A percentile compares a stretch with the other conserved stretches of the same genome.
phyloP scores from a whole-genome alignment of 2,113 vertebrate genomes.

The Coturnix japonica region DNA sequence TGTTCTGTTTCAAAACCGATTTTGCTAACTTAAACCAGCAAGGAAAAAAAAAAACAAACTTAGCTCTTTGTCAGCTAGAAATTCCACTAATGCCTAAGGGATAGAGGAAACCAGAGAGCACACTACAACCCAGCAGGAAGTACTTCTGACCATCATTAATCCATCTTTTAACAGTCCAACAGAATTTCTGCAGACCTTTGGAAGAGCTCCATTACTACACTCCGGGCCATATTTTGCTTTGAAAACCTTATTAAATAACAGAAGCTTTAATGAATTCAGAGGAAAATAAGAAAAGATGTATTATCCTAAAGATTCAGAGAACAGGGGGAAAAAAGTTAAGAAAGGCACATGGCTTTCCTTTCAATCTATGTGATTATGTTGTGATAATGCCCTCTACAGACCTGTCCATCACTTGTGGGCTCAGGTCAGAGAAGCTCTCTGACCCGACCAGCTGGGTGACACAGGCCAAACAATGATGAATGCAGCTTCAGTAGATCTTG shows the following conservation, averaged over 20 bases:
- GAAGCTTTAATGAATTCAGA: slow-evolving; percentile 22
- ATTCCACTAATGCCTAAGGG: neutral
- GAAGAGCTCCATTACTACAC: neutral
- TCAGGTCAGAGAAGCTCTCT: slow-evolving; percentile 68
- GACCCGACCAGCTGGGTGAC: slow-evolving; percentile 59
- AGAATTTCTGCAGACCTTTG: slow-evolving; percentile 8
- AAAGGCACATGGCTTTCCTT: slow-evolving; percentile 55
- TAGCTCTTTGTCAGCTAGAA: neutral
- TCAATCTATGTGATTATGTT: slow-evolving; percentile 66
- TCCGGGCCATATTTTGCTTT: slow-evolving; percentile 17
- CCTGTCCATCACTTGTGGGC: slow-evolving; percentile 58
- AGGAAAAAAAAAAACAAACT: neutral
- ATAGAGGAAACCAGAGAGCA: neutral
- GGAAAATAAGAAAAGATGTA: slow-evolving; percentile 52
- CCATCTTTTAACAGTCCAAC: neutral
- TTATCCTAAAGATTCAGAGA: slow-evolving; percentile 42
- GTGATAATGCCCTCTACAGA: slow-evolving; percentile 63
- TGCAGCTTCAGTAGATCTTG: slow-evolving; percentile 66
- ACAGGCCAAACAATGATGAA: slow-evolving; percentile 70
- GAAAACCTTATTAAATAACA: slow-evolving; percentile 31
- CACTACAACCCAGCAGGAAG: neutral
- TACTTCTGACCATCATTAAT: slow-evolving; percentile 35
- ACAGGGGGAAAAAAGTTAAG: neutral
- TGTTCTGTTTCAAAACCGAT: neutral
- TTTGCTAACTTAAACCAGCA: neutral